A percentile compares a stretch with the other conserved stretches of the same genome.
phyloP scores from a whole-genome alignment of 1,140 invertebrate species.

The Solenopsis fugax region DNA sequence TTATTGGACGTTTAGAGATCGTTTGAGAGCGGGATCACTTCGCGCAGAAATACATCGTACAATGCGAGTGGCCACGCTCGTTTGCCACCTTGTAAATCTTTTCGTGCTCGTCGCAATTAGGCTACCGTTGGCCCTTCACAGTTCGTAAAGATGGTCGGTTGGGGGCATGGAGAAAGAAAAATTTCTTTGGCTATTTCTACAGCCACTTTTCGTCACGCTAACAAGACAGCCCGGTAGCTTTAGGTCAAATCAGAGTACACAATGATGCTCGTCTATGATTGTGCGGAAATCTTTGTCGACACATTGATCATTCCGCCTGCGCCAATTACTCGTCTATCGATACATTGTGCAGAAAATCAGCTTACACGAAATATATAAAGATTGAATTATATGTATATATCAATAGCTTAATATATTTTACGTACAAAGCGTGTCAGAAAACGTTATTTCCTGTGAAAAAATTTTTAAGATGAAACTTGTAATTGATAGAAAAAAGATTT shows the following conservation, averaged over 20 bases:
- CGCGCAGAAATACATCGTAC: slow-evolving; percentile 32
- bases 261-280: slow-evolving; percentile 28
- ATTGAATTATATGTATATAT: not conserved
- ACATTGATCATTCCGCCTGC: not conserved
- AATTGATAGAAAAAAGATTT: not conserved
- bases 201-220: slow-evolving; percentile 51
- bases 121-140: slow-evolving; percentile 25
- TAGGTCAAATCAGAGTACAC: slow-evolving; percentile 29
- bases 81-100: slow-evolving; percentile 68
- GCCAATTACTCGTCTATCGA: slow-evolving; percentile 45
- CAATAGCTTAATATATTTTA: slow-evolving; percentile 16
- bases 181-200: slow-evolving; percentile 34
- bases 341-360: slow-evolving; percentile 21
- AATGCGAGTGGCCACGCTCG: slow-evolving; percentile 41
- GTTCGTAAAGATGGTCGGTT: not conserved
- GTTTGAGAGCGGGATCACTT: slow-evolving; percentile 74
- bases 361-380: slow-evolving; percentile 12
- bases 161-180: not conserved
- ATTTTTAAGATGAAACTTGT: not conserved
- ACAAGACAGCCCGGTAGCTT: slow-evolving; percentile 33
- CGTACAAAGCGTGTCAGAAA: not conserved
- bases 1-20: slow-evolving; percentile 75
- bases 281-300: slow-evolving; percentile 16
- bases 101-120: slow-evolving; percentile 58
- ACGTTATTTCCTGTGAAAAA: not conserved